phyloP scores from a whole-genome alignment of 2,797 vertebrate species.

The Liasis olivaceus region DNA sequence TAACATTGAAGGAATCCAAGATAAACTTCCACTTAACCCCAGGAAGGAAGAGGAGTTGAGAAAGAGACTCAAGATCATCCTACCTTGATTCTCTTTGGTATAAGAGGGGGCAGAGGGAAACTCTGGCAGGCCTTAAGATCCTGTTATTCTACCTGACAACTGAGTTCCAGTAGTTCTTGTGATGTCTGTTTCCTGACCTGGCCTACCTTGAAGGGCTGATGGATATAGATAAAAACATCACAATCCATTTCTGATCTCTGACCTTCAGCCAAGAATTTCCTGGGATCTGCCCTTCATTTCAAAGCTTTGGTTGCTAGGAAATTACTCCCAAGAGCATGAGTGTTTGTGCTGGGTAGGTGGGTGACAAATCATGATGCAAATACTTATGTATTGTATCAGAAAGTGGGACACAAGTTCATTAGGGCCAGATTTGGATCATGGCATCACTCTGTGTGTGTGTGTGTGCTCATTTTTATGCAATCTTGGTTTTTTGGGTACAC shows the following conservation, averaged over 20 bases:
- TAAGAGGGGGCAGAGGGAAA: neutral
- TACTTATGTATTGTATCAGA: neutral
- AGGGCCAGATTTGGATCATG: neutral
- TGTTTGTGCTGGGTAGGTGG: neutral
- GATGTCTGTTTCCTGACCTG: neutral
- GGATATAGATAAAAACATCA: neutral
- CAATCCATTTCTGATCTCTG: neutral
- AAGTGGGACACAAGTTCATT: neutral
- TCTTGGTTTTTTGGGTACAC: neutral
- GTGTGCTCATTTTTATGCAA: neutral
- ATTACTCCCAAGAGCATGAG: neutral
- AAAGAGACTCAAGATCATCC: no score
- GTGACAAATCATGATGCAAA: neutral
- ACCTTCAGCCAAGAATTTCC: neutral
- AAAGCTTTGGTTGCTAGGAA: neutral
- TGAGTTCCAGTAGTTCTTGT: neutral
- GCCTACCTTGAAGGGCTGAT: neutral
- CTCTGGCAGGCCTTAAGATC: neutral
- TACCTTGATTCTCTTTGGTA: neutral
- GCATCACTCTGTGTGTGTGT: neutral
- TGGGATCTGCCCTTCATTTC: neutral
- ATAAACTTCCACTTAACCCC: no score
- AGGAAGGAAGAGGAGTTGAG: no score
- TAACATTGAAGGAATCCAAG: no score
- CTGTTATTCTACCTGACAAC: neutral